Percentiles rank a stretch among this genome's conserved stretches.
Conservation (phyloP, 2,888 invertebrate species). For the Plebejus argus region DNA sequence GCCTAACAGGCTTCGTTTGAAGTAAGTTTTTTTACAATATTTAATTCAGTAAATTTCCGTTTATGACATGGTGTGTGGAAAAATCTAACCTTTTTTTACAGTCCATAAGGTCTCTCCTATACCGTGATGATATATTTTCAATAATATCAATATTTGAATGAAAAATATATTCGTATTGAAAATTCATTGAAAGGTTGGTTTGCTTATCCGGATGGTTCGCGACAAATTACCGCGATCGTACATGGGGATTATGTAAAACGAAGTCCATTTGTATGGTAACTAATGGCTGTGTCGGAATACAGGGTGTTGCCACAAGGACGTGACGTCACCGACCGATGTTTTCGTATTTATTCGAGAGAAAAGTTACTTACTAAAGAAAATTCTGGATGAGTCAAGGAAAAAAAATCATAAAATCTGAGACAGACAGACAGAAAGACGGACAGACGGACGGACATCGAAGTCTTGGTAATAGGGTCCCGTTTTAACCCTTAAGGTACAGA, state of each 20-base stretch:
- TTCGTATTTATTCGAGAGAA: background rate
- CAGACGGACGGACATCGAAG: too few species aligned
- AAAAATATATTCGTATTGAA: slow-evolving; percentile 50
- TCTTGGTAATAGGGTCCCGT: too few species aligned
- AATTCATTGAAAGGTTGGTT: slow-evolving; percentile 68
- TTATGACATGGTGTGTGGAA: background rate
- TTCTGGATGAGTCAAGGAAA: too few species aligned
- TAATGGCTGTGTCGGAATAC: slow-evolving; percentile 70
- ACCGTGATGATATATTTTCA: background rate
- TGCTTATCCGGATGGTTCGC: slow-evolving; percentile 74
- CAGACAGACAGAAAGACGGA: too few species aligned
- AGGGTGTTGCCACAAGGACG: slow-evolving; percentile 53
- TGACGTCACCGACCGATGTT: slow-evolving; percentile 42
- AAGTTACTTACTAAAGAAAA: background rate
- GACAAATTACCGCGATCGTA: slow-evolving; percentile 75
- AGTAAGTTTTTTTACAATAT: background rate
- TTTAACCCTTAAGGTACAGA: too few species aligned
- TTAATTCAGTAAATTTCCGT: background rate
- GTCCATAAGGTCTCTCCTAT: background rate
- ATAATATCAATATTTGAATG: slow-evolving; percentile 27
- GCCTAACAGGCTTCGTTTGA: background rate
- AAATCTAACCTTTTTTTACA: background rate
- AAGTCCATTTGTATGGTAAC: slow-evolving; percentile 78
- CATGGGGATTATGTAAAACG: slow-evolving; percentile 79
- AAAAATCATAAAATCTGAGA: too few species aligned